A percentile compares a stretch with the other conserved stretches of the same genome.
These are phyloP conservation scores for Belonocnema kinseyi DNA, from an alignment of 1,140 invertebrate species.

Conservation along the genomic window DNA sequence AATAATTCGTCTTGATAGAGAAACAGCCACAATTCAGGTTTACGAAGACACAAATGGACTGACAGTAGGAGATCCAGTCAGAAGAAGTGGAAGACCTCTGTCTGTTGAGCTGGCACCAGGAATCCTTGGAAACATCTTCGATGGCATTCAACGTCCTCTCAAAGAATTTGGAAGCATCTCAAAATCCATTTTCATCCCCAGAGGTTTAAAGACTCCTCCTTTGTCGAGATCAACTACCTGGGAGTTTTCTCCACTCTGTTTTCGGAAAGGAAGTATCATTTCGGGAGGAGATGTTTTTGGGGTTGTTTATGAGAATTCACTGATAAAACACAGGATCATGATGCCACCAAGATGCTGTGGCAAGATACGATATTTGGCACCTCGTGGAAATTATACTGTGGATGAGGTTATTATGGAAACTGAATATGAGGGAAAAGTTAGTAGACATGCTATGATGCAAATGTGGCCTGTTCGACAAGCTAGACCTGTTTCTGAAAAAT, in stretches of 20 bases:
- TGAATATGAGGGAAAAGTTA: constrained; percentile 97
- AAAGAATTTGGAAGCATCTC: constrained; percentile 97
- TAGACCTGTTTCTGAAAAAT: constrained; percentile 96
- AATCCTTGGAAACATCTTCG: constrained; percentile 99
- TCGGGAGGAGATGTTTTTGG: constrained; percentile 99
- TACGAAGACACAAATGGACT: constrained; percentile 99
- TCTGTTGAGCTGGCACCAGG: constrained; percentile 99
- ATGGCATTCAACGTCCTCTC: constrained; percentile 98
- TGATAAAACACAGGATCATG: constrained; percentile 98
- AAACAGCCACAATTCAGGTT: constrained; percentile 80
- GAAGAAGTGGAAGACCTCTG: constrained; percentile 97
- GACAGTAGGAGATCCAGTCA: constrained; percentile 98
- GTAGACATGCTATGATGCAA: constrained; percentile 95
- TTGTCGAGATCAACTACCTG: constrained; percentile 89
- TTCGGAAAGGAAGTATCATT: constrained; percentile 93
- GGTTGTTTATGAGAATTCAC: constrained; percentile 95
- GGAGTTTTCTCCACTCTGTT: constrained; percentile 94
- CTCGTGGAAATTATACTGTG: constrained; percentile 95
- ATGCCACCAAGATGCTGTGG: constrained; percentile 95
- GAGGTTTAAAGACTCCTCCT: constrained; percentile 96
- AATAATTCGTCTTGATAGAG: constrained; percentile 84
- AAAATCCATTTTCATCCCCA: constrained; percentile 98
- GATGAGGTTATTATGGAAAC: constrained; percentile 96
- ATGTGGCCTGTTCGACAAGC: constrained; percentile 98
- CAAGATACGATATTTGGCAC: constrained; percentile 96